Base-by-base conservation (phyloP, 2,113 vertebrate genomes). In the Strix uralensis region DNA sequence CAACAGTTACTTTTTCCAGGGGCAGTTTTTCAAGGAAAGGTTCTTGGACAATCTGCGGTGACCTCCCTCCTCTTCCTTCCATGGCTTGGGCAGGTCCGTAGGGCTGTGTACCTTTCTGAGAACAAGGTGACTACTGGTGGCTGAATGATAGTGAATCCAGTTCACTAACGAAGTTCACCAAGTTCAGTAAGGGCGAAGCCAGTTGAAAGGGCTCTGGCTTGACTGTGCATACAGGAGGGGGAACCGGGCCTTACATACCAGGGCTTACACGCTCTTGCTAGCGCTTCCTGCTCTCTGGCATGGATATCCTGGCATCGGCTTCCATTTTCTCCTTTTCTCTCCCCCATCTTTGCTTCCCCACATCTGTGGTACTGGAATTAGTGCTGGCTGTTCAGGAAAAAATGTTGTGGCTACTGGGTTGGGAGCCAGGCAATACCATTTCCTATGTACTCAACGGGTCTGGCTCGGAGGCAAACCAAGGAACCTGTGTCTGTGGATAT, bases 401-500 rank as follows among this genome's bases (percentile, higher is more conserved):
- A 94, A 95, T 94, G 92, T 46, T 94, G 94, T 88, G 94, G 96
- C 90, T 93, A 20, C 19, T 2, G 49, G 18, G 30, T 19, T 88
- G 74, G 82, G 88, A 92, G 91, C 71, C 92, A 94, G 82, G 80
- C 92, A 70, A 26, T 75, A 18, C 83, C 69, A 74, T 92, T 94
- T 96, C 75, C 86, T 70, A 63, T 81, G 77, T 81, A 80, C 86
- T 92, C 91, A 70, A 17, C 62, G 82, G 90, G 34, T 74, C 88
- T 95, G 82, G 95, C 95, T 90, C 94, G 52, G 63, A 67, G 65
- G 94, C 95, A 93, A 81, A 93, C 92, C 95, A 44, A 86, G 74
- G 90, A 93, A 97, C 96, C 90, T 96, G 96, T 96, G 93, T 95
- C 90, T 93, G 92, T 95, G 95, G 79, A n/a, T 70, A 30, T 88